A percentile compares a stretch with the other conserved stretches of the same genome.
phyloP scores from a whole-genome alignment of 2,113 vertebrate genomes.

The Gavia stellata region DNA sequence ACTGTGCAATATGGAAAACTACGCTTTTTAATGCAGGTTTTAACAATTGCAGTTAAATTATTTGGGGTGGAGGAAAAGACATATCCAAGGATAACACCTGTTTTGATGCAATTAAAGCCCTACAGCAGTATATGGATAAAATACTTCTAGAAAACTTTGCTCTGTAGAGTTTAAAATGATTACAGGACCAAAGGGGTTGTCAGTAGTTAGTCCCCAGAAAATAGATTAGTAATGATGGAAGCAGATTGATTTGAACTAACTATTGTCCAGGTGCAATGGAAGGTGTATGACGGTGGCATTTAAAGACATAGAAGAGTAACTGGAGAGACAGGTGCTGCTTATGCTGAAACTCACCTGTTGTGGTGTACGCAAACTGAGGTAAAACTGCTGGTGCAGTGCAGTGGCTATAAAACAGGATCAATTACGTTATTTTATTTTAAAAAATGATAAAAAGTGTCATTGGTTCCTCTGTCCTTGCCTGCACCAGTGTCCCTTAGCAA shows the following conservation, averaged over 20 bases:
- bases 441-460: neutral
- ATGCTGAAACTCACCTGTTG: neutral
- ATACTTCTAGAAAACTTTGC: neutral
- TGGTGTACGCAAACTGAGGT: neutral
- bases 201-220: neutral
- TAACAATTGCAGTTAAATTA: conserved; percentile 44
- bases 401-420: neutral
- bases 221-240: neutral
- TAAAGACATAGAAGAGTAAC: neutral
- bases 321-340: conserved; percentile 6
- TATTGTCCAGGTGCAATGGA: neutral
- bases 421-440: neutral
- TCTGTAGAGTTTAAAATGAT: neutral
- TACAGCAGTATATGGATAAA: neutral
- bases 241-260: neutral
- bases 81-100: conserved; percentile 22
- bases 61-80: neutral
- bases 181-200: neutral
- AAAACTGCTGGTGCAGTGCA: neutral
- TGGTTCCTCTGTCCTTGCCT: neutral
- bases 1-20: conserved; percentile 9
- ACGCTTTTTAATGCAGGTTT: conserved; percentile 26
- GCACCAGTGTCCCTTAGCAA: neutral
- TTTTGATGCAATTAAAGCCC: conserved; percentile 36
- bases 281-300: neutral